Base-by-base conservation (phyloP, 2,888 invertebrate species). In the Cataglyphis cursor region DNA sequence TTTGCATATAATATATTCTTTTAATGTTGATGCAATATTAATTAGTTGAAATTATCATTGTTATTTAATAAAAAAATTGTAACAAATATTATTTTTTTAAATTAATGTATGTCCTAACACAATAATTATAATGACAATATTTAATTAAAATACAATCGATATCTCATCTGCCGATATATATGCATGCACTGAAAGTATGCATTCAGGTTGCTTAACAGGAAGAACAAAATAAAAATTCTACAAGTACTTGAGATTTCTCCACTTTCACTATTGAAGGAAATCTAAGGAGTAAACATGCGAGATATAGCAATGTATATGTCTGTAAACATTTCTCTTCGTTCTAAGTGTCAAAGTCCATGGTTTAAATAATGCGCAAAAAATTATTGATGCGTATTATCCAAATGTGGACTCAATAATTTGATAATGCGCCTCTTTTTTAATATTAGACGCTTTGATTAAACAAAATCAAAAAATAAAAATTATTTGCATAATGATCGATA, bases 231-330 rank as follows among this genome's bases (percentile, higher is more conserved):
- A 83, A 66, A 78, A 24, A 68, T 66, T 61, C 18, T 28, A 9
- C 48, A 70, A 80, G 64, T 73, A 65, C 2, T 21, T 38, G 31
- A 62, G 84, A 70, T 88, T 88, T 85, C 85, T 68, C 88, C 61
- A 28, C 82, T 70, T 85, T 88, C 85, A 78, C 83, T 75, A 51
- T 54, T n/a, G 1, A 64, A 74, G 28, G 57, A 86, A 85, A 62
- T 68, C 59, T 35, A 24, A 44, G 31, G 70, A 82, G 76, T 51
- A 81, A 44, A n/a, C 31, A 31, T 31, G 15, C 24, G 10, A 6
- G 9, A 38, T 48, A 38, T 51, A 64, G 21, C 62, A 10, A 18
- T 54, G 35, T 2, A 4, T 51, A 12, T 51, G 8, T 51, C 1
- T 51, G 51, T 51, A 18, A 6, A 59, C 21, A 4, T 24, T 18